Conservation (phyloP, 2,888 invertebrate genomes). For the Drosophila antonietae region DNA sequence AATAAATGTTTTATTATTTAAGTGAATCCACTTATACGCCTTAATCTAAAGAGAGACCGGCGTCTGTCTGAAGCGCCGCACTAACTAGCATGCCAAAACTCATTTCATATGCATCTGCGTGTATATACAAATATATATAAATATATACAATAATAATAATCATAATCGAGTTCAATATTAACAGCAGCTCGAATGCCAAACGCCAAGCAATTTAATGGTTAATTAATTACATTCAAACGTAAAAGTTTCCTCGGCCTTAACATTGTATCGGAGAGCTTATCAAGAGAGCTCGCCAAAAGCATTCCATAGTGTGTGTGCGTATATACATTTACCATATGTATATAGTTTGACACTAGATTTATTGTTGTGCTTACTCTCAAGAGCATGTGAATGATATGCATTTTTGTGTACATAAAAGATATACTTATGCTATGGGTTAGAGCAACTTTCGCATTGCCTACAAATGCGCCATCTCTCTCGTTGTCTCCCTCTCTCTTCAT, state of each 20-base stretch:
- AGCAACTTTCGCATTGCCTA: not conserved
- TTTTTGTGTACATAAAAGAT: not conserved
- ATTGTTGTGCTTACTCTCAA: slow-evolving; percentile 6
- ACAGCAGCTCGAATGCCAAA: not conserved
- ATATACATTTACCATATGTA: not conserved
- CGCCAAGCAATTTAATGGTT: not conserved
- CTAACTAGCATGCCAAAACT: slow-evolving; percentile 12
- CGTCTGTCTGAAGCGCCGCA: slow-evolving; percentile 34
- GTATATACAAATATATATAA: not conserved
- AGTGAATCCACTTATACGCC: slow-evolving; percentile 64
- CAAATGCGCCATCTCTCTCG: not conserved
- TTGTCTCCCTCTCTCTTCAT: not conserved
- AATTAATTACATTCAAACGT: slow-evolving; percentile 4
- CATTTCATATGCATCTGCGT: no score
- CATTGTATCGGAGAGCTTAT: slow-evolving; percentile 2
- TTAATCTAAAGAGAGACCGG: slow-evolving; percentile 61
- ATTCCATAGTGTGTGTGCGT: not conserved
- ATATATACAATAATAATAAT: not conserved
- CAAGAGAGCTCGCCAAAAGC: slow-evolving; percentile 1
- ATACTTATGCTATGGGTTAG: not conserved
- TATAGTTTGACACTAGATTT: slow-evolving; percentile 10
- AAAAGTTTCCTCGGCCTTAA: not conserved
- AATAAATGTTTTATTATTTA: slow-evolving; percentile 69
- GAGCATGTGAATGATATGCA: slow-evolving; percentile 6
- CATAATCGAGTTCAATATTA: not conserved